Percentiles rank a stretch among this genome's conserved stretches.
phyloP scores from a whole-genome alignment of 2,797 vertebrate genomes.

The Trichosurus vulpecula region DNA sequence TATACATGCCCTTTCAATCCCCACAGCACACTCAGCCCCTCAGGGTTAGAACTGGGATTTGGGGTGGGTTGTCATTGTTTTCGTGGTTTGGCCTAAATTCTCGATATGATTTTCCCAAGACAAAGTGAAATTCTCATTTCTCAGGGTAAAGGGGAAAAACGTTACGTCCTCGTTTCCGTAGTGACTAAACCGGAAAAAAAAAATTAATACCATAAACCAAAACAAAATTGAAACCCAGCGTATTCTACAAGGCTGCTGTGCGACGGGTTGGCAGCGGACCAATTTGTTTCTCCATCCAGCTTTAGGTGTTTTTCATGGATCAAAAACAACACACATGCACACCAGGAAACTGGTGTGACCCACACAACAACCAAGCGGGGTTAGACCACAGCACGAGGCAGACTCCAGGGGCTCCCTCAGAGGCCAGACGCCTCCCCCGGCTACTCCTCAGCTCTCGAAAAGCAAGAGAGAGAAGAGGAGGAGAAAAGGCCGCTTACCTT shows the following conservation, averaged over 20 bases:
- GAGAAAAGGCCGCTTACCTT: slow-evolving; percentile 73
- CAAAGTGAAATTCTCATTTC: slow-evolving; percentile 67
- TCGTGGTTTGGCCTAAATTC: slow-evolving; percentile 35
- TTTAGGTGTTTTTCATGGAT: neutral
- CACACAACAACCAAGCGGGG: neutral
- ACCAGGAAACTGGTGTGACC: neutral
- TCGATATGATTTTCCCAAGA: slow-evolving; percentile 37
- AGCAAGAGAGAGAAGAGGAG: slow-evolving; percentile 34
- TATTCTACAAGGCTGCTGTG: slow-evolving; percentile 60
- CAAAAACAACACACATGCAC: neutral
- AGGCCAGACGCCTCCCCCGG: neutral
- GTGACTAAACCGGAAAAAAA: slow-evolving; percentile 43
- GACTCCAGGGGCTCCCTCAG: neutral
- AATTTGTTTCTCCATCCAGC: slow-evolving; percentile 72
- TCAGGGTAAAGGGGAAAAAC: slow-evolving; percentile 52
- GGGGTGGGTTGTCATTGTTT: slow-evolving; percentile 47
- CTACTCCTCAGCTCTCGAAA: slow-evolving; percentile 37
- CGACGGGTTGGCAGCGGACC: slow-evolving; percentile 76
- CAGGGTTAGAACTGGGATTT: neutral
- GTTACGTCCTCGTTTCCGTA: slow-evolving; percentile 59
- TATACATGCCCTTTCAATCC: slow-evolving; percentile 32
- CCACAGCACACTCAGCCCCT: neutral
- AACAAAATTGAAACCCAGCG: slow-evolving; percentile 57
- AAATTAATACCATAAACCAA: neutral
- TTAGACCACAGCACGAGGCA: neutral